These are phyloP conservation scores for Tenthredo mesomela DNA, from an alignment of 2,888 invertebrate species.

Conservation along the genomic window DNA sequence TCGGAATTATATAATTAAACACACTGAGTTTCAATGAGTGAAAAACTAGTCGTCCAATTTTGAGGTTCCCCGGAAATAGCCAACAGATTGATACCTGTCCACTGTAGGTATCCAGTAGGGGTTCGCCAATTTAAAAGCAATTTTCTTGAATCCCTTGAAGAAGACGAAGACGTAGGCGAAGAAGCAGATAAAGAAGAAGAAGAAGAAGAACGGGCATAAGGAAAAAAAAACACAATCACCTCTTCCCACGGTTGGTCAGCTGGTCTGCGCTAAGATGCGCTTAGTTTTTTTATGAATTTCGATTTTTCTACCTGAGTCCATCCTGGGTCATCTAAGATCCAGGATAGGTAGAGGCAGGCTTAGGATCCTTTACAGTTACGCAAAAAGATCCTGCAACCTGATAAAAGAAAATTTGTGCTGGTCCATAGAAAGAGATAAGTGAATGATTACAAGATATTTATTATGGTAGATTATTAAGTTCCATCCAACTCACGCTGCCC, in stretches of 20 bases:
- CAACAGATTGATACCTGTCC: constrained; percentile 61
- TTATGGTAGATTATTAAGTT: constrained; percentile 26
- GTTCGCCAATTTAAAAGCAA: constrained; percentile 74
- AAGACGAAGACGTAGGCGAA: constrained; percentile 22
- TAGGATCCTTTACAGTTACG: constrained; percentile 70
- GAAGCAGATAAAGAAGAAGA: constrained; percentile 18
- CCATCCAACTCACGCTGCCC: background rate
- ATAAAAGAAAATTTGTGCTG: constrained; percentile 56
- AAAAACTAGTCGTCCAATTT: constrained; percentile 26
- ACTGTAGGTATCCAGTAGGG: constrained; percentile 59
- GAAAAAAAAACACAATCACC: constrained; percentile 58
- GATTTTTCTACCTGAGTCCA: constrained; percentile 73
- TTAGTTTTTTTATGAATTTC: constrained; percentile 66
- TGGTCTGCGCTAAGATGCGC: constrained; percentile 70
- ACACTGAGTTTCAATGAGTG: background rate
- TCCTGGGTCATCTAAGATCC: constrained; percentile 68
- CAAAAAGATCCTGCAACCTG: constrained; percentile 59
- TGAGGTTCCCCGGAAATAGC: constrained; percentile 42
- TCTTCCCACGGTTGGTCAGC: constrained; percentile 77
- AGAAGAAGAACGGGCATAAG: background rate
- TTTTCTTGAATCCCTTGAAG: constrained; percentile 68
- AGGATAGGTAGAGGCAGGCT: constrained; percentile 59
- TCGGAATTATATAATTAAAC: constrained; percentile 4
- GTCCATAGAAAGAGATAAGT: constrained; percentile 48
- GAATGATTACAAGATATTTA: constrained; percentile 52